phyloP scores from a whole-genome alignment of 1,140 invertebrate species.

The Drosophila bocqueti region DNA sequence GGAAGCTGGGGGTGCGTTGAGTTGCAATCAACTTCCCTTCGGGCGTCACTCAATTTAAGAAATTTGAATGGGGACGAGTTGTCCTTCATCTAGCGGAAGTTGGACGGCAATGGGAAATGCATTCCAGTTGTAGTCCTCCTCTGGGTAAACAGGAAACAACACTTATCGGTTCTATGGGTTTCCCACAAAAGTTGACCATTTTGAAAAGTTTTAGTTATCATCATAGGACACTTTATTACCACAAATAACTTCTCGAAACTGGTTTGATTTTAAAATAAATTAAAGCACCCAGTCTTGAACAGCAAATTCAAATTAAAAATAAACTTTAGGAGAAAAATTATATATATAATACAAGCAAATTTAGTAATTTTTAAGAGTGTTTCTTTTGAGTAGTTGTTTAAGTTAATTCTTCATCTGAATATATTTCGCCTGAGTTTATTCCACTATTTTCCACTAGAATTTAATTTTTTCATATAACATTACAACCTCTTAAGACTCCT shows the following conservation, averaged over 20 bases:
- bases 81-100: neutral
- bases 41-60: slow-evolving; percentile 46
- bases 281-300: neutral
- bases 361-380: too few relatives aligned
- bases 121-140: neutral
- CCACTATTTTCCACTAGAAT: too few relatives aligned
- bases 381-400: too few relatives aligned
- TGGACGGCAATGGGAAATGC: neutral
- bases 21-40: slow-evolving; percentile 42
- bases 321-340: too few relatives aligned
- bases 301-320: neutral
- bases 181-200: neutral
- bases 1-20: slow-evolving; percentile 5
- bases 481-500: neutral
- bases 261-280: neutral
- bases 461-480: neutral
- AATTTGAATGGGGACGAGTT: slow-evolving; percentile 23
- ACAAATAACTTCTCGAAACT: neutral
- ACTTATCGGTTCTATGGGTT: neutral
- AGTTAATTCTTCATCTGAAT: too few relatives aligned
- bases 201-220: neutral
- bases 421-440: too few relatives aligned
- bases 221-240: too few relatives aligned
- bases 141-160: slow-evolving; percentile 3
- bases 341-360: too few relatives aligned